phyloP scores from a whole-genome alignment of 1,140 invertebrate species.

The Apis laboriosa region DNA sequence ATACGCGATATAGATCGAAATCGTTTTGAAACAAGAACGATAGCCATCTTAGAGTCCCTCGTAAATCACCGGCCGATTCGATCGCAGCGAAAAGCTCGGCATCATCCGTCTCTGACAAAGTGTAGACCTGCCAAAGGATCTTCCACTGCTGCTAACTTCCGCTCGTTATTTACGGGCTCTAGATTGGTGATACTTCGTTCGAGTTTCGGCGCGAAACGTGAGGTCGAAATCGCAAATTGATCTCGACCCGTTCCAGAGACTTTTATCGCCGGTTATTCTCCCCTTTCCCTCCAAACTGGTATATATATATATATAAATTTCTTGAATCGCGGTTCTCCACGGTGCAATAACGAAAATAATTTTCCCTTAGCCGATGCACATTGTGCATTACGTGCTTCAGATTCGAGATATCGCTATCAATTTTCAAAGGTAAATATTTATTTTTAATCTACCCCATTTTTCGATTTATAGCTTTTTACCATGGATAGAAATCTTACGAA shows the following conservation, averaged over 20 bases:
- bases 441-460: no score
- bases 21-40: slow-evolving; percentile 63
- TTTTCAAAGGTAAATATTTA: neutral
- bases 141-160: slow-evolving; percentile 68
- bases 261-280: slow-evolving; percentile 41
- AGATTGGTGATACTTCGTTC: slow-evolving; percentile 67
- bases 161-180: slow-evolving; percentile 69
- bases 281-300: slow-evolving; percentile 1
- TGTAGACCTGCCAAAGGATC: slow-evolving; percentile 62
- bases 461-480: no score
- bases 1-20: slow-evolving; percentile 47
- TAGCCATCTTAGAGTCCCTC: slow-evolving; percentile 56
- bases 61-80: slow-evolving; percentile 66
- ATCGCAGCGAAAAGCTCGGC: slow-evolving; percentile 58
- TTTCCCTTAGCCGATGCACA: slow-evolving; percentile 31
- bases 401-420: neutral
- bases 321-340: slow-evolving; percentile 19
- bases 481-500: no score
- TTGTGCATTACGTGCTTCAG: neutral
- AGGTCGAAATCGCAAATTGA: slow-evolving; percentile 68
- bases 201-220: slow-evolving; percentile 64
- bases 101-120: slow-evolving; percentile 69
- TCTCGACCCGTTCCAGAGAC: slow-evolving; percentile 54
- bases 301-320: neutral
- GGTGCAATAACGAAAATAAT: slow-evolving; percentile 38